Evolutionary conservation across 2,888 invertebrate species (phyloP).

Genomic region (Harpalus rubripes): DNA sequence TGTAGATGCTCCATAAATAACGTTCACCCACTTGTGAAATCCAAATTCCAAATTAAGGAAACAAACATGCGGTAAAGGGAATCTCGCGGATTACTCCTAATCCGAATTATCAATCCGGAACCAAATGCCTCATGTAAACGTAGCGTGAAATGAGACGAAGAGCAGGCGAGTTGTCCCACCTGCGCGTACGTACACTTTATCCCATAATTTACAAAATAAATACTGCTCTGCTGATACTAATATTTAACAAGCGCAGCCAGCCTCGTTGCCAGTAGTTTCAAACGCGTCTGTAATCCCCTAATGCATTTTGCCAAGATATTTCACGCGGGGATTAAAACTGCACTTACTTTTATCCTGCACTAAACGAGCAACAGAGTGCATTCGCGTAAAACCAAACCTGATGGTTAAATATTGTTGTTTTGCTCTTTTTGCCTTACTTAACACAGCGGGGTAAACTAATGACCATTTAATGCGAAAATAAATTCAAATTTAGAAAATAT

Average conservation of each 20-base stretch:
- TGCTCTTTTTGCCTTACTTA: conserved; percentile 14
- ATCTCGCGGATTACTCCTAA: conserved; percentile 26
- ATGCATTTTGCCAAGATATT: conserved; percentile 60
- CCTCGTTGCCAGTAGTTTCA: conserved; percentile 13
- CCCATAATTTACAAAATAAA: conserved; percentile 58
- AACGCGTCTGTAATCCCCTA: conserved; percentile 49
- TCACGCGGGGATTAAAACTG: conserved; percentile 49
- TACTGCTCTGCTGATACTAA: conserved; percentile 42
- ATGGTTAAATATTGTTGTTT: conserved; percentile 26
- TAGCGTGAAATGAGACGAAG: conserved; percentile 54
- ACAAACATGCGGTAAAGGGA: conserved; percentile 21
- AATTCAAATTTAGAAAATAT: background rate
- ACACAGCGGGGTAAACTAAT: background rate
- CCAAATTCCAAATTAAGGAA: conserved; percentile 29
- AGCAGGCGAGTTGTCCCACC: background rate
- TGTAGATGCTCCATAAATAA: conserved; percentile 15
- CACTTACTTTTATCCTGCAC: conserved; percentile 49
- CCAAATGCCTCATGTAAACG: conserved; percentile 44
- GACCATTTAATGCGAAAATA: background rate
- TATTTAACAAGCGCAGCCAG: conserved; percentile 51
- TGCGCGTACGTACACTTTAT: conserved; percentile 47
- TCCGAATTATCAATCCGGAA: conserved; percentile 54
- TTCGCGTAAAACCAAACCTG: conserved; percentile 13
- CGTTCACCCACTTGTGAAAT: background rate
- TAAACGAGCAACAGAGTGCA: conserved; percentile 39